Percentiles rank a stretch among this genome's conserved stretches.
Evolutionary conservation across 2,797 vertebrate genomes (phyloP).

Genomic region (Cichlasoma orientale): DNA sequence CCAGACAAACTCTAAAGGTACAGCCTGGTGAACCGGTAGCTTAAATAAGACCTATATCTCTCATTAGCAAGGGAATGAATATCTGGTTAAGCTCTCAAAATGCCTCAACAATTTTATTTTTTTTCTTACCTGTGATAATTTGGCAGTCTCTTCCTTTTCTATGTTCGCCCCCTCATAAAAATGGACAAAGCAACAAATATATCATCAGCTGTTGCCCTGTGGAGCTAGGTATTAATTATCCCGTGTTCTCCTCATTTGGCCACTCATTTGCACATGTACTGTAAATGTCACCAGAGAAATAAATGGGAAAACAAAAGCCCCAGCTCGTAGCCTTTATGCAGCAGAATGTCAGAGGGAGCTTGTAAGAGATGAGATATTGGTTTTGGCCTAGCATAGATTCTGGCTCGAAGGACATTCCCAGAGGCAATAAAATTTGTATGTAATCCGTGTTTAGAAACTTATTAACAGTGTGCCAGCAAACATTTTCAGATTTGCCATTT

Average conservation of each 20-base stretch:
- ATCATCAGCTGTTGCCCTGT: conserved; percentile 76
- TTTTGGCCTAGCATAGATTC: conserved; percentile 67
- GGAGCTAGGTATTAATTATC: conserved; percentile 76
- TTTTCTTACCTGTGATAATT: conserved; percentile 43
- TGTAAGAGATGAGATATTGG: conserved; percentile 80
- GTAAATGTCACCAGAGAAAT: conserved; percentile 80
- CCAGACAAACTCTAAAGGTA: not conserved
- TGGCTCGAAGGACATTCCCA: conserved; percentile 63
- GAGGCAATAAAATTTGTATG: conserved; percentile 62
- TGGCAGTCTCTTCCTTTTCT: conserved; percentile 24
- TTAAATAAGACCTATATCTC: not conserved
- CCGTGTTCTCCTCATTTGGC: conserved; percentile 73
- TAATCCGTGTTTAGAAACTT: conserved; percentile 57
- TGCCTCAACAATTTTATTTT: conserved; percentile 20
- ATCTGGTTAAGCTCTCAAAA: conserved; percentile 17
- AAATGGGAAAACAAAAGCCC: conserved; percentile 78
- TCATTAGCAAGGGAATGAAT: not conserved
- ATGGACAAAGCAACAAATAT: conserved; percentile 67
- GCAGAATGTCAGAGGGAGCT: conserved; percentile 75
- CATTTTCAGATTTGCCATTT: conserved; percentile 31
- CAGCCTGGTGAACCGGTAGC: not conserved
- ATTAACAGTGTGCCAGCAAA: conserved; percentile 50
- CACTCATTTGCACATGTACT: conserved; percentile 79
- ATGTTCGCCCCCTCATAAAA: conserved; percentile 52
- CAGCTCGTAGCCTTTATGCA: conserved; percentile 69